These are phyloP conservation scores for Gobio occitaniae DNA, from an alignment of 2,797 vertebrate genomes.

Conservation along the genomic window DNA sequence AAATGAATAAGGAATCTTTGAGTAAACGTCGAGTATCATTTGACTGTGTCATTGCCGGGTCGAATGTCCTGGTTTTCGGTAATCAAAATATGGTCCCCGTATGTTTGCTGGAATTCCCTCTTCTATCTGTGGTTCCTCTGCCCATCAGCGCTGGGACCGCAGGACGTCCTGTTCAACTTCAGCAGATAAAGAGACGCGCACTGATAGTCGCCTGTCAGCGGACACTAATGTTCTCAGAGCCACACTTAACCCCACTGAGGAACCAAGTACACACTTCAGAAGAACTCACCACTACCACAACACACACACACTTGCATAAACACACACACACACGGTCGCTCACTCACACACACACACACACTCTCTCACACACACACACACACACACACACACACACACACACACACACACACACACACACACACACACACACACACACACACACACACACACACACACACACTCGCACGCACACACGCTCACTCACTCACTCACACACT, in stretches of 20 bases:
- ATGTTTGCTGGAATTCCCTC: background rate
- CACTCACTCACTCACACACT: background rate
- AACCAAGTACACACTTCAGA: conserved; percentile 14
- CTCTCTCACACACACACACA: too few species aligned
- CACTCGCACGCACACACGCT: background rate
- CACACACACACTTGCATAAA: background rate
- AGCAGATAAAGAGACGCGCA: background rate
- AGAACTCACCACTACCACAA: background rate
- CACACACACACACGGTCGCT: background rate
- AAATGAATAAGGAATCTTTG: too few species aligned
- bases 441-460: background rate
- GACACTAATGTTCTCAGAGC: background rate
- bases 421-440: background rate
- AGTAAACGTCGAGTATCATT: too few species aligned
- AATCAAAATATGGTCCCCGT: too few species aligned
- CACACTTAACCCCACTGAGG: conserved; percentile 29
- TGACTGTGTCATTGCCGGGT: too few species aligned
- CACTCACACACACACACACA: too few species aligned
- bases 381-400: background rate
- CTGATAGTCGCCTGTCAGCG: background rate
- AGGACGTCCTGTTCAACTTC: background rate
- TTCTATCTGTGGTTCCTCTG: background rate
- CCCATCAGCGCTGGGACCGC: background rate
- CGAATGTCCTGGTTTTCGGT: too few species aligned
- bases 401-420: background rate